Percentiles rank a stretch among this genome's conserved stretches.
Evolutionary conservation across 2,888 invertebrate genomes (phyloP).

Genomic region (Synergus umbraculus): DNA sequence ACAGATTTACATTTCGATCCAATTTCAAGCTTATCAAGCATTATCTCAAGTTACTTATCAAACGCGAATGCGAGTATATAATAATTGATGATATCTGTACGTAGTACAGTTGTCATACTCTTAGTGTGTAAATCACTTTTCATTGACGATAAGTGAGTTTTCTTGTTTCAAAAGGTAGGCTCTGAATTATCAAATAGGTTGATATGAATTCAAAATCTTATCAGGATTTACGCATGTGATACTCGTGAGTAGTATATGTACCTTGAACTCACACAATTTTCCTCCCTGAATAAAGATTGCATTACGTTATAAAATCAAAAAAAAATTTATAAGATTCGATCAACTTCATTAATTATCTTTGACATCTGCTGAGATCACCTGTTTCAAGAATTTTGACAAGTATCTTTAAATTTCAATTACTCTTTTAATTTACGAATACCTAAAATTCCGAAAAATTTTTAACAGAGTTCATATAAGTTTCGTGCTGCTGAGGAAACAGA

Average conservation of each 20-base stretch:
- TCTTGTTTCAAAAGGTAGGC: not conserved
- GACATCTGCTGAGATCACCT: too few species aligned
- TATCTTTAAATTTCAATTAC: too few species aligned
- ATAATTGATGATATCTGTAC: slow-evolving; percentile 11
- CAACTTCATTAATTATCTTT: too few species aligned
- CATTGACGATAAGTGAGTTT: slow-evolving; percentile 28
- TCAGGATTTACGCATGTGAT: not conserved
- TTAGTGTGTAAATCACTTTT: not conserved
- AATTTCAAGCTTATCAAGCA: slow-evolving; percentile 11
- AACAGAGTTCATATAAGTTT: not conserved
- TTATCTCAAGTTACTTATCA: slow-evolving; percentile 23
- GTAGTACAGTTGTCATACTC: slow-evolving; percentile 19
- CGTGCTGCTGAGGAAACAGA: not conserved
- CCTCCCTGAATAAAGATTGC: not conserved
- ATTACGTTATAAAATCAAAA: not conserved
- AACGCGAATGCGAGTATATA: slow-evolving; percentile 10
- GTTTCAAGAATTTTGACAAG: too few species aligned
- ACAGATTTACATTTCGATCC: slow-evolving; percentile 2
- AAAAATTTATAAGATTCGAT: too few species aligned
- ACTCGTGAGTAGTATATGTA: not conserved
- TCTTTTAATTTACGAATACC: too few species aligned
- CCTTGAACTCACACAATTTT: not conserved
- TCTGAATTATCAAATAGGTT: slow-evolving; percentile 1
- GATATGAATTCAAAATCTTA: slow-evolving; percentile 5
- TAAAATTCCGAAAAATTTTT: too few species aligned